phyloP scores from a whole-genome alignment of 1,140 invertebrate species.

The Leptopilina boulardi region DNA sequence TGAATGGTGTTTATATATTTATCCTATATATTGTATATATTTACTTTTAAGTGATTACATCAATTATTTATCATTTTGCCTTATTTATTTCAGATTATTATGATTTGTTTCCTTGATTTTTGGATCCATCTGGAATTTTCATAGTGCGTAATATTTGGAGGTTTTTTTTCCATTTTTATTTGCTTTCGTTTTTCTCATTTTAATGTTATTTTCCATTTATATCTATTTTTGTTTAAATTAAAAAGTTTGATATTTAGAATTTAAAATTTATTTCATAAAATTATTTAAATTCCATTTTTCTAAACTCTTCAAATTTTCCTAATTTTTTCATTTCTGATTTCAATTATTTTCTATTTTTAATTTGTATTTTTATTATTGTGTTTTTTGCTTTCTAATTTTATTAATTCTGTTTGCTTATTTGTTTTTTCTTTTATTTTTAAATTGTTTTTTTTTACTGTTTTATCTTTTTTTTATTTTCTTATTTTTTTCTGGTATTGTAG shows the following conservation, averaged over 20 bases:
- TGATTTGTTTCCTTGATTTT: slow-evolving; percentile 46
- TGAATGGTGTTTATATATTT: not conserved
- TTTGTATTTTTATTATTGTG: too few species aligned
- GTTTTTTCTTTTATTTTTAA: not conserved
- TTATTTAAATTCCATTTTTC: too few species aligned
- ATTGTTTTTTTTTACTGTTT: not conserved
- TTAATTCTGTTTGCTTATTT: too few species aligned
- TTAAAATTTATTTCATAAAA: too few species aligned
- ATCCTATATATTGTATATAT: not conserved
- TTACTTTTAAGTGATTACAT: not conserved
- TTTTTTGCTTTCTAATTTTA: too few species aligned
- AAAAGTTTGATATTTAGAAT: too few species aligned
- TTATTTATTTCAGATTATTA: slow-evolving; percentile 35
- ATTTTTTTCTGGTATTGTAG: not conserved
- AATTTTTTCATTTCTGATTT: too few species aligned
- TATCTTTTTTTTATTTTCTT: not conserved
- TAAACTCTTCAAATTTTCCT: too few species aligned
- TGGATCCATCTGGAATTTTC: slow-evolving; percentile 44
- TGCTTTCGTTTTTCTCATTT: not conserved
- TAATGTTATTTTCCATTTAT: not conserved
- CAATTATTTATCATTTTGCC: not conserved
- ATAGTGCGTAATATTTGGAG: not conserved
- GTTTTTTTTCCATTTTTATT: too few species aligned
- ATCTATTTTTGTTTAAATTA: too few species aligned
- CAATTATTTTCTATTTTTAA: too few species aligned